Percentiles rank a stretch among this genome's conserved stretches.
phyloP scores from a whole-genome alignment of 37 sponge, comb jelly and placozoan genomes.

The Cliona cf. orientalis region DNA sequence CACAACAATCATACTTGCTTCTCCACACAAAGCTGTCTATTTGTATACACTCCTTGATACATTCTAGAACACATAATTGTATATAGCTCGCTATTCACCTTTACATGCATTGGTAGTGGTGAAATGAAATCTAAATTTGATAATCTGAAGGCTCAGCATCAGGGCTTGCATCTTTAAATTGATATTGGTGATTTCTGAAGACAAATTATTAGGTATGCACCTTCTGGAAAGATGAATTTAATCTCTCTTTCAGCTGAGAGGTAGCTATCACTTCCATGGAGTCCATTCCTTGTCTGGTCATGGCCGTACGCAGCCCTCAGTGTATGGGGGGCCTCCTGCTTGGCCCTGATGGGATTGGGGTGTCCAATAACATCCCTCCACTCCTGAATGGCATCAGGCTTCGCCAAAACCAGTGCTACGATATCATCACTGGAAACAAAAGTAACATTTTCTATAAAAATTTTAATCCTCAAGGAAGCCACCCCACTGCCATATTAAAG shows the following conservation, averaged over 20 bases:
- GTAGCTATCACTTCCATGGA: constrained; percentile 94
- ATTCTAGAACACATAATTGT: neutral
- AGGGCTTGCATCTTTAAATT: neutral
- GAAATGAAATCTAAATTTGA: neutral
- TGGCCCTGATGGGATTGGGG: constrained; percentile 64
- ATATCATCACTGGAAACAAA: constrained; percentile 78
- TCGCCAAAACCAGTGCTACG: constrained; percentile 88
- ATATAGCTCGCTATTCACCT: neutral
- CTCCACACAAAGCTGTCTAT: neutral
- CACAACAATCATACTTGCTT: neutral
- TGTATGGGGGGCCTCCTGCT: constrained; percentile 59
- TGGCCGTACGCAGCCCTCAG: constrained; percentile 90
- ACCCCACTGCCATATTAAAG: neutral
- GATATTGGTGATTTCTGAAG: neutral
- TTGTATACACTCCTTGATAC: neutral
- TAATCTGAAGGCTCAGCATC: neutral
- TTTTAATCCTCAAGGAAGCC: too few relatives aligned
- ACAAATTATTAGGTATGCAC: constrained; percentile 37
- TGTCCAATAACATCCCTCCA: constrained; percentile 93
- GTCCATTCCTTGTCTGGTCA: constrained; percentile 87
- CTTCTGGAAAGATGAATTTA: constrained; percentile 88
- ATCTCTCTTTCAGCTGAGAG: constrained; percentile 94
- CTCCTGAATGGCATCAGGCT: constrained; percentile 79
- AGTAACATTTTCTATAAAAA: neutral
- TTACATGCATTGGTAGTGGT: neutral